Conservation (phyloP, 2,797 vertebrate species). For the Anableps anableps region DNA sequence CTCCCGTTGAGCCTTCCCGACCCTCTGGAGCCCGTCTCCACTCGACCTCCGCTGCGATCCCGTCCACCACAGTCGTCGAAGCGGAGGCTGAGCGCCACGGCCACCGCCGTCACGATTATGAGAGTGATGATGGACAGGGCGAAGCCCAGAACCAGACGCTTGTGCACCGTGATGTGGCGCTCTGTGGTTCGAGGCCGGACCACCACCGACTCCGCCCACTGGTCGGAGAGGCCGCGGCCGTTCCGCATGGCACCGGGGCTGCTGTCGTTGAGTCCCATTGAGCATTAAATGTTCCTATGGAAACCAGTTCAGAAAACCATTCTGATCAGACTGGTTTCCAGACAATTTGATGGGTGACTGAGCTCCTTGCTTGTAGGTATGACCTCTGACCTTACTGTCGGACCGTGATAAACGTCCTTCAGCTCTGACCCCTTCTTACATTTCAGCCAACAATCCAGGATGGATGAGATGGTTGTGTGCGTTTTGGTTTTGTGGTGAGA, state of each 20-base stretch:
- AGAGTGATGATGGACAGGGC: constrained; percentile 92
- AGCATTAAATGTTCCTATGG: constrained; percentile 29
- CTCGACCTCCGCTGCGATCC: constrained; percentile 19
- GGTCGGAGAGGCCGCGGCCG: constrained; percentile 88
- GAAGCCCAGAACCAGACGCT: constrained; percentile 89
- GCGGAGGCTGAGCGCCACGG: constrained; percentile 88
- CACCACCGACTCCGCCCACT: constrained; percentile 88
- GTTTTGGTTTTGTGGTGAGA: constrained; percentile 45
- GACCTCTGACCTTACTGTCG: constrained; percentile 42
- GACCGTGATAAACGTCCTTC: constrained; percentile 34
- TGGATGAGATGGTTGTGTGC: constrained; percentile 40
- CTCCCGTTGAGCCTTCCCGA: constrained; percentile 74
- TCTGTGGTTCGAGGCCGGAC: constrained; percentile 90
- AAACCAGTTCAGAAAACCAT: not conserved
- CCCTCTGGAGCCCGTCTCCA: constrained; percentile 54
- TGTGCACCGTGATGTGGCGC: constrained; percentile 91
- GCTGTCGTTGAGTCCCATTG: constrained; percentile 88
- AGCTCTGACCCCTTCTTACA: constrained; percentile 33
- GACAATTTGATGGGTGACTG: not conserved
- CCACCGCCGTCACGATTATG: constrained; percentile 89
- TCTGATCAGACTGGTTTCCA: constrained; percentile 4
- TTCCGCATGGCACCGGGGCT: constrained; percentile 82
- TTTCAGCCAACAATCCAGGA: constrained; percentile 48
- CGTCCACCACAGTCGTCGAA: constrained; percentile 85
- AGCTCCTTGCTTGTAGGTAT: not conserved